Evolutionary conservation across 2,113 vertebrate genomes (phyloP).

Genomic region (Gymnobelideus leadbeateri): DNA sequence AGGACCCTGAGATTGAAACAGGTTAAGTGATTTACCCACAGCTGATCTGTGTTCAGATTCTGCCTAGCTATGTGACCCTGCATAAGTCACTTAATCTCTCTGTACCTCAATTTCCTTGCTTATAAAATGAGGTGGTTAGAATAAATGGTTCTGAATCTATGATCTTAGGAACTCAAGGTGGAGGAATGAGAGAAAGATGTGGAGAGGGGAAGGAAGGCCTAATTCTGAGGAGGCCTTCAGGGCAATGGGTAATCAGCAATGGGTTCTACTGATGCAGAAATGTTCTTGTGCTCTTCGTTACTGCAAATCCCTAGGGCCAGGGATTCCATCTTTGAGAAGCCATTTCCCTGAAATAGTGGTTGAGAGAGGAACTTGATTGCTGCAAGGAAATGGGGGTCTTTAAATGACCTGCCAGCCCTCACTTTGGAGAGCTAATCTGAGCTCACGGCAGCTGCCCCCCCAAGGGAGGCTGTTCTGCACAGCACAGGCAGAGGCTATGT

Average conservation of each 20-base stretch:
- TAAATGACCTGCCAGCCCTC: neutral
- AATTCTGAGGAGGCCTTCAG: neutral
- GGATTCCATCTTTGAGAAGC: neutral
- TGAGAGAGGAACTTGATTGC: neutral
- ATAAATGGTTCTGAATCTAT: neutral
- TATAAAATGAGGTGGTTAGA: neutral
- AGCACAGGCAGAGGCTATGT: neutral
- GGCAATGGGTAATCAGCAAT: neutral
- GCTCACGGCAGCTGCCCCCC: neutral
- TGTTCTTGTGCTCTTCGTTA: fast-evolving
- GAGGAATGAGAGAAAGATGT: neutral
- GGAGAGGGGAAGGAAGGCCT: neutral
- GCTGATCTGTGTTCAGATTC: neutral
- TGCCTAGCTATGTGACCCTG: neutral
- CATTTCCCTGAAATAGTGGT: no score
- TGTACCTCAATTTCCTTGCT: neutral
- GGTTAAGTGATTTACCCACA: neutral
- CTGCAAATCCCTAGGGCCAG: neutral
- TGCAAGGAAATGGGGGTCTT: neutral
- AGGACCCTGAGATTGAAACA: neutral
- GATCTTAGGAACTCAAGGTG: neutral
- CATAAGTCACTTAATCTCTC: neutral
- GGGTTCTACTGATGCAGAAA: neutral
- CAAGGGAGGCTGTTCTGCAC: neutral
- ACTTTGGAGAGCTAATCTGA: no score